Base-by-base conservation (phyloP, 2,888 invertebrate species). In the Arctia plantaginis region DNA sequence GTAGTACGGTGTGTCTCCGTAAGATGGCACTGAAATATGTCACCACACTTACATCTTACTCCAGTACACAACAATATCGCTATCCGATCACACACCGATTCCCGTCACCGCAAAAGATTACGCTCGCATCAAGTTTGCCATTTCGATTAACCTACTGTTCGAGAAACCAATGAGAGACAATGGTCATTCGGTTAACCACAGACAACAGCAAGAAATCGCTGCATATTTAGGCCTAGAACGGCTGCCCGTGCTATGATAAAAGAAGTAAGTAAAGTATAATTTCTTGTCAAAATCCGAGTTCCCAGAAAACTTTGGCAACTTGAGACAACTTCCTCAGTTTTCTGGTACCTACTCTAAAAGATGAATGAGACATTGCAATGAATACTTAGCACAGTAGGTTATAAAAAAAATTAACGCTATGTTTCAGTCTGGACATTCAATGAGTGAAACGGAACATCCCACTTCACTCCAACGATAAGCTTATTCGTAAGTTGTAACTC, bases 81-180 rank as follows among this genome's bases (percentile, higher is more conserved):
- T 1, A 55, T 55, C 7, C 35, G 23, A 35, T 51, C 51, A 68
- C 68, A 51, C 30, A 33, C 23, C 23, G 51, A 51, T 47, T 55
- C 33, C 39, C 10, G 27, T 59, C 39, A 59, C 39, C 69, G 27
- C 35, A 69, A 69, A 35, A 30, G 30, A 35, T 27, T 18, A 67
- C 67, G 27, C 35, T n/a, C n/a, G 18, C 10, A 69, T 39, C 27
- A 35, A 35, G 18, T 55, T 69, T 71, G 75, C 74, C 66, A 59
- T 69, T 73, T 69, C 77, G 69, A 83, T 80, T 82, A 83, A 82
- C 82, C 83, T 72, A 82, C 66, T 83, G 74, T 69, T 71, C 79
- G 81, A 72, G 74, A 76, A 76, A 78, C 74, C 81, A 76, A 81
- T 77, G 55, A 27, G 59, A 39, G 72, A 72, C 76, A 74, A 72